Percentiles rank a stretch among this genome's conserved stretches.
Conservation (phyloP, 1,140 invertebrate genomes). For the Bombus superbus region DNA sequence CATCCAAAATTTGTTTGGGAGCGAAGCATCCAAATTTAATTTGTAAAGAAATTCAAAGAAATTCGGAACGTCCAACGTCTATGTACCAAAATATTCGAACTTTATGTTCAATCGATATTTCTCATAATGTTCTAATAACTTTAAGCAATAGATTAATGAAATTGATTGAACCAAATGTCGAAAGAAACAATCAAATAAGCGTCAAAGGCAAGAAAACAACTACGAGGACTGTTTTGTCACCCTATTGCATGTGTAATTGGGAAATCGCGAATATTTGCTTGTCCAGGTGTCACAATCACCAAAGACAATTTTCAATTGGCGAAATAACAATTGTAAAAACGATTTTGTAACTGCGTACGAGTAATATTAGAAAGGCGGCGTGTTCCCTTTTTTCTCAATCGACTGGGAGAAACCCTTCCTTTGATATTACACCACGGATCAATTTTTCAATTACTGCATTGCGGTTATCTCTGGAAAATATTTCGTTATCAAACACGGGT, state of each 20-base stretch:
- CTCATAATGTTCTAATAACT: background rate
- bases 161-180: background rate
- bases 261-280: constrained; percentile 4
- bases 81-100: no score
- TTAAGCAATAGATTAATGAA: background rate
- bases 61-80: no score
- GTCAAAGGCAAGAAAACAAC: background rate
- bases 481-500: background rate
- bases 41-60: no score
- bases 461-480: background rate
- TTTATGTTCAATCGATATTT: no score
- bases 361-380: constrained; percentile 49
- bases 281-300: constrained; percentile 13
- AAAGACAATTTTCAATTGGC: constrained; percentile 28
- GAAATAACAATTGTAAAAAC: constrained; percentile 48
- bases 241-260: constrained; percentile 20
- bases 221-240: constrained; percentile 9
- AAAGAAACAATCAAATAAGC: no score
- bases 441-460: background rate
- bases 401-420: constrained; percentile 21
- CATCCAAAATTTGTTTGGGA: no score
- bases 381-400: background rate
- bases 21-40: no score
- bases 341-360: constrained; percentile 37
- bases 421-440: constrained; percentile 5